phyloP scores from a whole-genome alignment of 2,113 vertebrate species.

The Zeus faber region DNA sequence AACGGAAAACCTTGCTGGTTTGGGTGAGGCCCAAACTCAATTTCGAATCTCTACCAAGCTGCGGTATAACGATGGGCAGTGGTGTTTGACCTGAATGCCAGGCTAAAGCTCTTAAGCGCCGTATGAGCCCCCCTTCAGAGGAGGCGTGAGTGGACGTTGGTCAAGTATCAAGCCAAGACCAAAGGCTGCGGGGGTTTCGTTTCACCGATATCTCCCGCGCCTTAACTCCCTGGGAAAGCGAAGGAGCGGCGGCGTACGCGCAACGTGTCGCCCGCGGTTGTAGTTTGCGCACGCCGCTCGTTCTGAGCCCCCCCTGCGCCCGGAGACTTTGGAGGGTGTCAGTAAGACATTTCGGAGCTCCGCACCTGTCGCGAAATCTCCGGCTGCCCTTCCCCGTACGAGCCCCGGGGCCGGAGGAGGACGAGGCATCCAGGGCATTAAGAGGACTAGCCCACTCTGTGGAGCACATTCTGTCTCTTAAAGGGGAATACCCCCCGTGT shows the following conservation, averaged over 20 bases:
- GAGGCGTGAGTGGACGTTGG: slow-evolving; percentile 24
- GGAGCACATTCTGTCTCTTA: no score
- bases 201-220: slow-evolving; percentile 5
- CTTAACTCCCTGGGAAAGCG: no score
- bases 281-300: no score
- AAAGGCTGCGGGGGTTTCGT: slow-evolving; percentile 30
- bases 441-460: no score
- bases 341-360: slow-evolving; percentile 5
- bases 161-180: slow-evolving; percentile 45
- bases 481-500: no score
- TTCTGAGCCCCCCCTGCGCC: no score
- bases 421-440: not conserved
- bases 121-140: slow-evolving; percentile 25
- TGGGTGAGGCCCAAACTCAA: slow-evolving; percentile 16
- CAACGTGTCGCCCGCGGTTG: no score
- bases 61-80: not conserved
- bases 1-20: no score
- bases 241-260: no score
- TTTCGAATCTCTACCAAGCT: slow-evolving; percentile 31
- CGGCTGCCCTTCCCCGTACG: not conserved
- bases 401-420: not conserved
- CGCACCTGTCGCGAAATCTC: slow-evolving; percentile 22
- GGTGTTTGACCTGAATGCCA: slow-evolving; percentile 37
- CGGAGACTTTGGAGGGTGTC: slow-evolving; percentile 4
- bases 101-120: slow-evolving; percentile 36